phyloP scores from a whole-genome alignment of 2,797 vertebrate genomes.

The Enteromius unitaeniatus region DNA sequence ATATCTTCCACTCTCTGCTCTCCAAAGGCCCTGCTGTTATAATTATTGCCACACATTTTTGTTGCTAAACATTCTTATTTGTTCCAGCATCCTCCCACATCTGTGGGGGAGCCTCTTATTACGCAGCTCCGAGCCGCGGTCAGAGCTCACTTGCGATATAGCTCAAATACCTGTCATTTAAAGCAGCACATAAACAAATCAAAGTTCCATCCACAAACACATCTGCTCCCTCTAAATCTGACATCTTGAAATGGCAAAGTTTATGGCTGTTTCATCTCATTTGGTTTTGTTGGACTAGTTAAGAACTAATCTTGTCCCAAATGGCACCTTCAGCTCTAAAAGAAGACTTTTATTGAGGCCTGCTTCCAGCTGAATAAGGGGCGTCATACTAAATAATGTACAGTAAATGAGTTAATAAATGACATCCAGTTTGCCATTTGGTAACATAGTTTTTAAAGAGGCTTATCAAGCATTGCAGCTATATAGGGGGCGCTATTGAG shows the following conservation, averaged over 20 bases:
- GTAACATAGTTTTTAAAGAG: neutral
- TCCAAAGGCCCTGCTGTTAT: conserved; percentile 60
- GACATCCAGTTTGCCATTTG: neutral
- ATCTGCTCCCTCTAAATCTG: neutral
- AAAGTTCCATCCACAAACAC: neutral
- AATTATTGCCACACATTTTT: conserved; percentile 63
- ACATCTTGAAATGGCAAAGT: conserved; percentile 16
- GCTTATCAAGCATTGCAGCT: neutral
- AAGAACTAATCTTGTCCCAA: neutral
- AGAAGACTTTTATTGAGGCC: neutral
- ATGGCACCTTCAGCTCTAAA: neutral
- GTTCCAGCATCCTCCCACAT: conserved; percentile 22
- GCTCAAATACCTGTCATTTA: conserved; percentile 39
- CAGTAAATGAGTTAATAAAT: neutral
- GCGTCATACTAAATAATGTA: neutral
- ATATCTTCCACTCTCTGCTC: conserved; percentile 70
- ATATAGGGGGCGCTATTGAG: neutral
- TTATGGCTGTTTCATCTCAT: conserved; percentile 14
- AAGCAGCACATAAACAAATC: conserved; percentile 9
- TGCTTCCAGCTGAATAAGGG: neutral
- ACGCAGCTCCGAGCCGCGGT: neutral
- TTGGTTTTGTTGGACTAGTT: neutral
- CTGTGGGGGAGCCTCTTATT: neutral
- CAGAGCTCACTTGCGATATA: conserved; percentile 20
- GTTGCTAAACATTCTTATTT: conserved; percentile 63